Conservation (phyloP, 2,113 vertebrate genomes). For the Sorex fumeus region DNA sequence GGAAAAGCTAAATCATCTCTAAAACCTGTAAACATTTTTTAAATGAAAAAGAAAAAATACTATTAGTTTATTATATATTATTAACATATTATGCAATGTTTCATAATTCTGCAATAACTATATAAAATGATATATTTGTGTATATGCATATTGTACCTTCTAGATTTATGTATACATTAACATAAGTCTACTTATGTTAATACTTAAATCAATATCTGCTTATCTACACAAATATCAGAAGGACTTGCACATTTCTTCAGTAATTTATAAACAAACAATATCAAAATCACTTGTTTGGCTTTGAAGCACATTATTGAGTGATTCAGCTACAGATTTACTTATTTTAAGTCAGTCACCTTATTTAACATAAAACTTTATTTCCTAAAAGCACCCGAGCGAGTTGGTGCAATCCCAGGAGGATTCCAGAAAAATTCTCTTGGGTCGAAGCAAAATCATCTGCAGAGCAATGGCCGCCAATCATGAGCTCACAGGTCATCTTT, state of each 20-base stretch:
- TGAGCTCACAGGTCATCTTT: not conserved
- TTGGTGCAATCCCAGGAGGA: not conserved
- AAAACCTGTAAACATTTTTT: not conserved
- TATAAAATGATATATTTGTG: not conserved
- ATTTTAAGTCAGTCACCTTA: not conserved
- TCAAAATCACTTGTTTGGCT: constrained; percentile 19
- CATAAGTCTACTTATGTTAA: not conserved
- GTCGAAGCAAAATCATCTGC: constrained; percentile 19
- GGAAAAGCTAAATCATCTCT: constrained; percentile 39
- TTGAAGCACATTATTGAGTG: not conserved
- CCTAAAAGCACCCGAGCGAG: not conserved
- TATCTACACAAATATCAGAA: not conserved
- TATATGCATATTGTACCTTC: not conserved
- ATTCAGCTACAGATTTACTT: not conserved
- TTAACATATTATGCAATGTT: not conserved
- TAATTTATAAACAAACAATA: not conserved
- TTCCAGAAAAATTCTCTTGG: not conserved
- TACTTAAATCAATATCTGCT: constrained; percentile 14
- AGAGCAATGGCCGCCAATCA: not conserved
- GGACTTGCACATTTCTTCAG: not conserved
- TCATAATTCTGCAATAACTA: not conserved
- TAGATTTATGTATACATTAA: no score
- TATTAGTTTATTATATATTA: not conserved
- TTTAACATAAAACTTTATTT: constrained; percentile 30
- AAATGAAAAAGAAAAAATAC: no score